Base-by-base conservation (phyloP, 1,140 invertebrate species). In the Dendroctonus valens region DNA sequence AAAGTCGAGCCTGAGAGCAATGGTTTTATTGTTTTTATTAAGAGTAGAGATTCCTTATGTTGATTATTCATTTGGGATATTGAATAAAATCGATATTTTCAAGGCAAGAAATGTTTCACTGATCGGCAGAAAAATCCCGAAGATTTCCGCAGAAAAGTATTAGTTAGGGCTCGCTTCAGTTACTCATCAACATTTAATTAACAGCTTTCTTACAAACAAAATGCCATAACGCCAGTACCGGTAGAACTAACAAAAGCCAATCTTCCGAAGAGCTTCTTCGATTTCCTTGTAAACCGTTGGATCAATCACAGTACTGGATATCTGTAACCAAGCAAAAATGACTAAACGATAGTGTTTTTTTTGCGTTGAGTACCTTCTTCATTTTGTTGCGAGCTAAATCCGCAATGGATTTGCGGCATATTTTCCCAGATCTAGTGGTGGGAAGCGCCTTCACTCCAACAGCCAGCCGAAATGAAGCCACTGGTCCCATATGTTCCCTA, bases 251-350 rank as follows among this genome's bases (percentile, higher is more conserved):
- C 66, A 71, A 51, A 57, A 92, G 6, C 91, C 91, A 44, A 90
- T 76, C 74, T 87, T 87, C 72, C 90, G 87, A 50, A 95, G 78
- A 2, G 86, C 87, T 38, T 81, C 73, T 72, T 89, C 88, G 46
- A 94, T 89, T 73, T 91, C 88, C 2, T 78, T 80, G 74, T 92
- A 97, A 0, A 96, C 90, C 44, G 82, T 85, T 7, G 90, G 84
- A 81, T 96, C 93, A 79, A 96, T 92, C 50, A 97, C 93, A 0
- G 93, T 95, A 3, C 89, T 85, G 46, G 93, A 88, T 72, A 91
- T 88, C 88, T 90, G 73, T 80, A 80, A 60, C 1, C 11, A n/a
- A 11, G 9, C 12, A 11, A 58, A 42, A 44, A 6, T 39, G 41
- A 2, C 42, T 3, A 11, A 3, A 46, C 8, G 8, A 4, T 46